Conservation (phyloP, 2,113 vertebrate species). For the Rhinopomastus cyanomelas region DNA sequence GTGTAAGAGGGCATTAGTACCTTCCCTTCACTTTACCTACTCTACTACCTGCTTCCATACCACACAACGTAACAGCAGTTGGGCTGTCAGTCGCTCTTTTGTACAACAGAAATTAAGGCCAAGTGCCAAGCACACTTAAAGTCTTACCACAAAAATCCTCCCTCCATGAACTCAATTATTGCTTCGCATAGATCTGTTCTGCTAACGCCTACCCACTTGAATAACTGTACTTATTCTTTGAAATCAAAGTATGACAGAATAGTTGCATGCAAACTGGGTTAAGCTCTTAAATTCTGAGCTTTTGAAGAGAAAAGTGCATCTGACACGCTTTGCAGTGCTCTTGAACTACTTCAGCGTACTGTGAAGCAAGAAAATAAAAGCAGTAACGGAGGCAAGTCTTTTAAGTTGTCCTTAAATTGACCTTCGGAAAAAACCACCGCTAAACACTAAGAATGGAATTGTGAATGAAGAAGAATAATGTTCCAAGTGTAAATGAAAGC, state of each 20-base stretch:
- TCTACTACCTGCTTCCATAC: background rate
- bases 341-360: conserved; percentile 4
- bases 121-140: background rate
- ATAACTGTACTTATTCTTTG: background rate
- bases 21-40: background rate
- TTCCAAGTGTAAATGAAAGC: background rate
- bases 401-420: background rate
- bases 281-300: conserved; percentile 25
- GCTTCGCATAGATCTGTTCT: background rate
- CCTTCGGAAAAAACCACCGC: background rate
- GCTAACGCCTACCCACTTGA: background rate
- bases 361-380: background rate
- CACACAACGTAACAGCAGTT: background rate
- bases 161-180: background rate
- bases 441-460: background rate
- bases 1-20: background rate
- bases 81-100: background rate
- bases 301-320: conserved; percentile 24
- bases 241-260: conserved; percentile 16
- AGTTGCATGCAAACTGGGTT: conserved; percentile 7
- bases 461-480: conserved; percentile 29
- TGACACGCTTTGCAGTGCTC: background rate
- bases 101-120: background rate
- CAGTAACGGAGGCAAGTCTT: background rate
- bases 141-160: background rate